Base-by-base conservation (phyloP, 53 echinoderm and acorn worm genomes). In the Actinopyga echinites region DNA sequence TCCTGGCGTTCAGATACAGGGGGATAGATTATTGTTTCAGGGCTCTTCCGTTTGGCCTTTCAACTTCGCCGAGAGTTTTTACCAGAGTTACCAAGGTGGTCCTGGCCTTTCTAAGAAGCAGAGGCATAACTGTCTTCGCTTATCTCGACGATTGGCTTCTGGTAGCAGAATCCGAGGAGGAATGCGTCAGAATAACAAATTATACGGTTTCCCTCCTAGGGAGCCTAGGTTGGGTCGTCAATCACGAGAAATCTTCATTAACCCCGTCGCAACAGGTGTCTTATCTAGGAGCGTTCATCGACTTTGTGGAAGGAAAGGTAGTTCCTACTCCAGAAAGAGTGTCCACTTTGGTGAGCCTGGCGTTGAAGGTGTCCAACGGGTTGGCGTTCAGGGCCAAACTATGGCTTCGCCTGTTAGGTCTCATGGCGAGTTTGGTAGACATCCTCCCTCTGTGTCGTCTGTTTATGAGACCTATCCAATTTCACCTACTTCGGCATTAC, bases 131-230 rank as follows among this genome's bases (percentile, higher is more conserved):
- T 5, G 42, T 86, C 0, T 89, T 64, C 64, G 38, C 74, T 28
- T 89, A 82, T 34, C 62, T 92, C 0, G 88, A 88, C 91, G 82
- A 91, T 38, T 91, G 86, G 79, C 74, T 89, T 22, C 42, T 81
- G 4, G 22, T 88, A 8, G 88, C 53, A 8, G 30, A 69, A 0
- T 44, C 67, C 0, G 1, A 5, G 15, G 26, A 82, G 10, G n/a
- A 25, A 15, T 5, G 37, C 80, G 1, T 2, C 23, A 3, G 29
- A 44, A 11, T 57, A 25, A 2, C 32, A 65, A 11, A 17, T 4
- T 33, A 37, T 36, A 23, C 31, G 3, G 9, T 80, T 8, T 53
- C 49, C 32, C 32, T 66, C 11, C 55, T 67, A 17, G 1, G 7
- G 0, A 13, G 26, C 2, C 36, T 82, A 33, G 68, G 87, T 0